phyloP scores from a whole-genome alignment of 1,140 invertebrate species.

The Temnothorax longispinosus region DNA sequence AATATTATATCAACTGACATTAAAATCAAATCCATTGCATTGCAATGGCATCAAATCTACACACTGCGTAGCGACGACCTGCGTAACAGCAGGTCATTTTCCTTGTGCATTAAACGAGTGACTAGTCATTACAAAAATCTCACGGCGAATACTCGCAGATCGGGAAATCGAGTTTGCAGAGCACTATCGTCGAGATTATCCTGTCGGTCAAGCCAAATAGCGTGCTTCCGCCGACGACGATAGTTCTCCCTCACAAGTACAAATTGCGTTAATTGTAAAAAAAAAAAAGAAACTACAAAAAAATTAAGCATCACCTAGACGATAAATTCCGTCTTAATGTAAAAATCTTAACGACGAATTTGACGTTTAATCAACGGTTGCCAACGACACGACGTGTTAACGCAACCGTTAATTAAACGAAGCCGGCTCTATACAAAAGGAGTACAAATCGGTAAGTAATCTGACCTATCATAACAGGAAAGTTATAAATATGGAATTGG shows the following conservation, averaged over 20 bases:
- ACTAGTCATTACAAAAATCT: constrained; percentile 71
- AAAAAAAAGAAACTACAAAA: constrained; percentile 18
- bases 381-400: neutral
- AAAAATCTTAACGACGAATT: constrained; percentile 23
- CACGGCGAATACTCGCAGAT: constrained; percentile 37
- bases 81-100: constrained; percentile 21
- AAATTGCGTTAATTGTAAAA: constrained; percentile 35
- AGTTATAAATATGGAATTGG: constrained; percentile 41
- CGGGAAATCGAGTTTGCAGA: constrained; percentile 29
- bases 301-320: constrained; percentile 1
- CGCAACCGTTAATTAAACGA: constrained; percentile 10
- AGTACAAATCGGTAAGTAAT: constrained; percentile 37
- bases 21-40: constrained; percentile 45
- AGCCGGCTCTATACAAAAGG: constrained; percentile 11
- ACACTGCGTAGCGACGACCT: constrained; percentile 19
- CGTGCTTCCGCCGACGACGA: constrained; percentile 25
- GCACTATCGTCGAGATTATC: constrained; percentile 55
- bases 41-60: constrained; percentile 40
- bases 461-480: neutral
- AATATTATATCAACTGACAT: constrained; percentile 47
- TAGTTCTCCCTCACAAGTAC: constrained; percentile 38
- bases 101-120: constrained; percentile 62
- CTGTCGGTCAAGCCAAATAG: neutral
- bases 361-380: constrained; percentile 2
- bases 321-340: constrained; percentile 16